A percentile compares a stretch with the other conserved stretches of the same genome.
These are phyloP conservation scores for Crepidodera aurea DNA, from an alignment of 2,888 invertebrate species.

Conservation along the genomic window DNA sequence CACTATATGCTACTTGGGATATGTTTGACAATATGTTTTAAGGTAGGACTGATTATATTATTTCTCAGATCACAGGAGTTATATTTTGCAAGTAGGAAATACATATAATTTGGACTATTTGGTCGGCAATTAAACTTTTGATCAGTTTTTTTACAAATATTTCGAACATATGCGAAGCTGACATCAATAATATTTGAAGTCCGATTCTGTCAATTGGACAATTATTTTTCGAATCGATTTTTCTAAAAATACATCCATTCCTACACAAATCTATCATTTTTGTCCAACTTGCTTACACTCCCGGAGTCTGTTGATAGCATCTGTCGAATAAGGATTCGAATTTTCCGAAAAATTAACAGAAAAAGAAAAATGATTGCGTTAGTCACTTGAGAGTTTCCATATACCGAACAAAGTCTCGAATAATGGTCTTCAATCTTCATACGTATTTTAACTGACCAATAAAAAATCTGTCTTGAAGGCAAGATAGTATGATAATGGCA, in stretches of 20 bases:
- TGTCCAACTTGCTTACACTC: slow-evolving; percentile 21
- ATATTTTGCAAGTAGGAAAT: too few species aligned
- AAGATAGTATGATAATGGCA: slow-evolving; percentile 35
- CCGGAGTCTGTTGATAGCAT: slow-evolving; percentile 7
- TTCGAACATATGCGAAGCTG: too few species aligned
- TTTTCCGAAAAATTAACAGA: neutral
- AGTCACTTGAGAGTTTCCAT: slow-evolving; percentile 12
- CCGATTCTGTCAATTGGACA: slow-evolving; percentile 45
- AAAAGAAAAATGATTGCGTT: slow-evolving; percentile 20
- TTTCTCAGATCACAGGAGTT: too few species aligned
- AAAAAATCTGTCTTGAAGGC: slow-evolving; percentile 36
- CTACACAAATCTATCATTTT: slow-evolving; percentile 44
- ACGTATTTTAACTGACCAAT: slow-evolving; percentile 30
- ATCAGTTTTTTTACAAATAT: too few species aligned
- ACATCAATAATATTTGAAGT: too few species aligned
- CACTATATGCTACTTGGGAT: too few species aligned
- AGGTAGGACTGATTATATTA: too few species aligned
- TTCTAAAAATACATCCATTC: slow-evolving; percentile 50
- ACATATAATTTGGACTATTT: too few species aligned
- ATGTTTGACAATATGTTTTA: too few species aligned
- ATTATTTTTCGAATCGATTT: slow-evolving; percentile 53
- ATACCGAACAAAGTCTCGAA: slow-evolving; percentile 8
- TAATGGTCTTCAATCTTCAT: slow-evolving; percentile 12
- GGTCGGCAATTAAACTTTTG: too few species aligned
- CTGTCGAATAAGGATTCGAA: neutral